Evolutionary conservation across 2,888 invertebrate genomes (phyloP), one percentile per base, ranked within the genome.

Genomic region (Drosophila helvetica): DNA sequence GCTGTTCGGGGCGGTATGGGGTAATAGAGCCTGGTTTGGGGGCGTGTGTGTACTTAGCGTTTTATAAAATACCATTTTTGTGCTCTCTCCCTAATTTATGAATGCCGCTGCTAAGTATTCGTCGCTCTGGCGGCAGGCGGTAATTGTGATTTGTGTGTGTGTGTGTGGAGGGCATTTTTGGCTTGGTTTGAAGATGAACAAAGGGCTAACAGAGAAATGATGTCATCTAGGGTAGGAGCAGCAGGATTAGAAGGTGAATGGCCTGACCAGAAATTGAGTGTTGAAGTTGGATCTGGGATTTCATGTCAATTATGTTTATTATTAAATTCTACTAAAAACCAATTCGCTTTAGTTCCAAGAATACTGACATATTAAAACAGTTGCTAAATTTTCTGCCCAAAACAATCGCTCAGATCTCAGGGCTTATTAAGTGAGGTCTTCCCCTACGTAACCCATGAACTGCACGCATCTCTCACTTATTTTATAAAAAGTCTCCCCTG

Each of bases 131-230:
- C n/a, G 38, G 38, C 38, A 75, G 83, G 79, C 77, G 79, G 77
- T 80, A 85, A 82, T 76, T 77, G 77, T 76, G 77, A 86, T 75
- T 62, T 80, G 86, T 78, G 79, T 74, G 70, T 76, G 50, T 80
- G 86, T 47, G 47, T 54, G 46, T 17, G 7, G 38, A 71, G 71
- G 71, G 71, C 71, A 64, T 55, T 69, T 57, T 54, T 46, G 51
- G 66, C 69, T 68, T 58, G 2, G 15, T 46, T 56, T 9, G 9
- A 58, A 55, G 51, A 50, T 55, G 76, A 79, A 78, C 48, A 78
- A 70, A 72, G 66, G 57, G 19, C 55, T 55, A 45, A 19, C 52
- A 50, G 56, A 38, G 52, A 47, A 66, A 79, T 83, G 84, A 83
- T 83, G 82, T 83, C 84, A 86, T 79, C 64, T 59, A 10, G 33